Conservation (phyloP, 2,888 invertebrate genomes). For the Unio pictorum region DNA sequence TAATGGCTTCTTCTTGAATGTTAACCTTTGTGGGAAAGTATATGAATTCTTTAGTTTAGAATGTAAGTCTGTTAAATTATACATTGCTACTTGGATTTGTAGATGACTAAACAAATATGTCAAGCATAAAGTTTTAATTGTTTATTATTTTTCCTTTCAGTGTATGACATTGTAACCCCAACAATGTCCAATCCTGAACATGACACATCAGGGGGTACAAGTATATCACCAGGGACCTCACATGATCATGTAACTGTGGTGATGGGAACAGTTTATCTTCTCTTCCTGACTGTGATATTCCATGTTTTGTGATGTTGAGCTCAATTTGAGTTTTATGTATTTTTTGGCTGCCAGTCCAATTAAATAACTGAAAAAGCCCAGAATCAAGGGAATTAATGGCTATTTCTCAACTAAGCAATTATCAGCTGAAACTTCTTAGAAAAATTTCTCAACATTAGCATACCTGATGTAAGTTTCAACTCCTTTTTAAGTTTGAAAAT, state of each 20-base stretch:
- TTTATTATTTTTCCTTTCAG: not conserved
- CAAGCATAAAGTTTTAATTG: not conserved
- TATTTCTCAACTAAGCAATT: too few relatives aligned
- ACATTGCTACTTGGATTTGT: not conserved
- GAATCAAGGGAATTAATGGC: too few relatives aligned
- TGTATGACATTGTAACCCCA: not conserved
- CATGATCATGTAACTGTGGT: constrained; percentile 7
- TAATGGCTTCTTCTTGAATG: too few relatives aligned
- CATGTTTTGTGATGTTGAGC: constrained; percentile 1
- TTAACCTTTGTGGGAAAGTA: too few relatives aligned
- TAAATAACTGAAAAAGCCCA: too few relatives aligned
- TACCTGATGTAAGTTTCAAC: too few relatives aligned
- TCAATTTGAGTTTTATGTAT: too few relatives aligned
- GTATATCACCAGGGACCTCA: not conserved
- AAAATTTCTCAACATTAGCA: too few relatives aligned
- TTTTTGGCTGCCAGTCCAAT: too few relatives aligned
- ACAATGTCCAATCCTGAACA: not conserved
- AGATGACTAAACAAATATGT: not conserved
- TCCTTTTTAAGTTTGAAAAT: too few relatives aligned
- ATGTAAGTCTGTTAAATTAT: not conserved
- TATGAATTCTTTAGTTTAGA: too few relatives aligned
- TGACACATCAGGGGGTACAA: not conserved
- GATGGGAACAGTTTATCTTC: constrained; percentile 11
- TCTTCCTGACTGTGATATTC: constrained; percentile 24
- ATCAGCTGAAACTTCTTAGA: too few relatives aligned